phyloP scores from a whole-genome alignment of 2,888 invertebrate genomes.

The Cabera pusaria region DNA sequence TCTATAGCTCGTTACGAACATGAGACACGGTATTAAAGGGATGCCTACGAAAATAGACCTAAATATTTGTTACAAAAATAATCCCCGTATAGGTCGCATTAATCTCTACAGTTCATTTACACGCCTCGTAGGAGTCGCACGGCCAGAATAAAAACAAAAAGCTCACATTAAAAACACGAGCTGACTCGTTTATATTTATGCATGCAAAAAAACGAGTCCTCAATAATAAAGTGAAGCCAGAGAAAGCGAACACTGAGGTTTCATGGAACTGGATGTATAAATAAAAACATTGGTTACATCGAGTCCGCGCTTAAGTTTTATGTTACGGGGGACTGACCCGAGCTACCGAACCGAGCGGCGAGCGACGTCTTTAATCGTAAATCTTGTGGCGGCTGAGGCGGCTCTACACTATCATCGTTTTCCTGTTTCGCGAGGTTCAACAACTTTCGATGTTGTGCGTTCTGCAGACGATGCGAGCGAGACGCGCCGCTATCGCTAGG shows the following conservation, averaged over 20 bases:
- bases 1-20: slow-evolving; percentile 36
- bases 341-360: slow-evolving; percentile 44
- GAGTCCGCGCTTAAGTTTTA: slow-evolving; percentile 41
- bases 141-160: slow-evolving; percentile 39
- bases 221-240: slow-evolving; percentile 45
- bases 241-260: slow-evolving; percentile 44
- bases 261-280: slow-evolving; percentile 37
- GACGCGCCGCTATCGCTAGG: too few relatives aligned
- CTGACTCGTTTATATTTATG: slow-evolving; percentile 43
- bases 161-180: slow-evolving; percentile 36
- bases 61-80: slow-evolving; percentile 17
- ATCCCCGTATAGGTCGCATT: slow-evolving; percentile 19
- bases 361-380: slow-evolving; percentile 43
- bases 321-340: slow-evolving; percentile 55
- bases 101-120: slow-evolving; percentile 28
- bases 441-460: slow-evolving; percentile 50
- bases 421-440: slow-evolving; percentile 57
- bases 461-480: slow-evolving; percentile 37
- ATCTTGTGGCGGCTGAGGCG: slow-evolving; percentile 52
- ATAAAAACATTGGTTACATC: slow-evolving; percentile 37
- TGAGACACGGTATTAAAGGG: slow-evolving; percentile 32
- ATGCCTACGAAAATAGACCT: slow-evolving; percentile 30
- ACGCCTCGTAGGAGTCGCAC: slow-evolving; percentile 34
- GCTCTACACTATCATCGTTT: slow-evolving; percentile 48
- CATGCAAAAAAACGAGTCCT: slow-evolving; percentile 48